Percentiles rank a stretch among this genome's conserved stretches.
These are phyloP conservation scores for Nylanderia fulva DNA, from an alignment of 1,140 invertebrate species.

Conservation along the genomic window DNA sequence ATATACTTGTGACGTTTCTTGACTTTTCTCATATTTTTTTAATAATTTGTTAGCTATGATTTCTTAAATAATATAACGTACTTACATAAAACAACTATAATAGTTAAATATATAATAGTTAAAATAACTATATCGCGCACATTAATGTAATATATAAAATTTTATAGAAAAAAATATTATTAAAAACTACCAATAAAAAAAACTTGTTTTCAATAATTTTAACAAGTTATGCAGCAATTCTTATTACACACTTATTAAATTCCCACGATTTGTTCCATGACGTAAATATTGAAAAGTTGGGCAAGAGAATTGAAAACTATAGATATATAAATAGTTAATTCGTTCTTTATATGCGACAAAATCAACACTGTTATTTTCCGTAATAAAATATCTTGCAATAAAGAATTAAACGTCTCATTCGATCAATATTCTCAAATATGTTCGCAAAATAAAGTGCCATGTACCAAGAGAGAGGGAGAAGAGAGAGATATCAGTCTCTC, in stretches of 20 bases:
- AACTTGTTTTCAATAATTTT: neutral
- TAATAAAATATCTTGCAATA: constrained; percentile 4
- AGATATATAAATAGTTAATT: constrained; percentile 1
- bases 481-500: neutral
- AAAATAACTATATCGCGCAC: neutral
- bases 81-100: neutral
- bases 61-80: neutral
- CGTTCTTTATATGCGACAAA: neutral
- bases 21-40: neutral
- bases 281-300: too few relatives aligned
- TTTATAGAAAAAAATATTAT: too few relatives aligned
- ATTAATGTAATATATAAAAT: neutral
- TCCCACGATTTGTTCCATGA: neutral
- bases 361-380: neutral
- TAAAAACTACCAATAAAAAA: neutral
- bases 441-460: constrained; percentile 29
- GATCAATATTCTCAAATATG: neutral
- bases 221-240: neutral
- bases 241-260: neutral
- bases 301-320: neutral
- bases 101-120: too few relatives aligned
- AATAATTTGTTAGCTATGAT: neutral
- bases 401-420: neutral
- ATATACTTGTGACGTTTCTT: neutral
- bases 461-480: neutral